Base-by-base conservation (phyloP, 1,140 invertebrate genomes). In the Brachionus asplanchnoidis region DNA sequence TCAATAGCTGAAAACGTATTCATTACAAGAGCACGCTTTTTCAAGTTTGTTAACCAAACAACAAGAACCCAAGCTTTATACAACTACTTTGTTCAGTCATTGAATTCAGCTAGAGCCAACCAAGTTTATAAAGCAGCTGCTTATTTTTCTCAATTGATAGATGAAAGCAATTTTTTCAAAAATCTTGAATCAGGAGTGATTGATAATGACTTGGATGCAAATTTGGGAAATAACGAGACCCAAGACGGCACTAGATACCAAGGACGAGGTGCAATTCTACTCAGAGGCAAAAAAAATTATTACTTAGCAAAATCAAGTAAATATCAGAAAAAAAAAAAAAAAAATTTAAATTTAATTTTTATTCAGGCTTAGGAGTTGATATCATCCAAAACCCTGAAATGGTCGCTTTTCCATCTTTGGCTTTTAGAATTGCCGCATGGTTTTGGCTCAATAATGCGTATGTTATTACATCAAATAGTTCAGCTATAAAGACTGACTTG, bases 261-360 rank as follows among this genome's bases (percentile, higher is more conserved):
- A 75, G 70, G 70, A 6, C 36, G 70, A 42, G 70, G 70, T 11
- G 70, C 32, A 6, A 75, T 75, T 75, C 42, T 26, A 6, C 36
- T 75, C 11, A 46, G 42, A 77, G 73, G 73, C 42, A 77, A 77
- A 46, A 23, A n/a, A 12, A 77, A 77, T 50, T 77, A 77, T 26
- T 44, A 14, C 0, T 14, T 68, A 68, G 20, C 65, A n/a, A 56
- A 56, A n/a, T 56, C 53, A n/a, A n/a, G 53, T 46, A 46, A 46
- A 46, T 14, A 46, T 11, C 17, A 17, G 17, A 6, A 20, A 8
- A 56, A 56, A 0, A 4, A 23, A 56, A 56, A 20, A 17, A 12
- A 56, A 8, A 8, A n/a, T 17, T 17, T n/a, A n/a, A 14, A 73
- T 12, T 12, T 12, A 9, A n/a, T 73, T 77, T 17, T 46, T 17